Evolutionary conservation across 2,888 invertebrate species (phyloP), one percentile per base, ranked within the genome.

Genomic region (Gastracanthus pulcherrimus): DNA sequence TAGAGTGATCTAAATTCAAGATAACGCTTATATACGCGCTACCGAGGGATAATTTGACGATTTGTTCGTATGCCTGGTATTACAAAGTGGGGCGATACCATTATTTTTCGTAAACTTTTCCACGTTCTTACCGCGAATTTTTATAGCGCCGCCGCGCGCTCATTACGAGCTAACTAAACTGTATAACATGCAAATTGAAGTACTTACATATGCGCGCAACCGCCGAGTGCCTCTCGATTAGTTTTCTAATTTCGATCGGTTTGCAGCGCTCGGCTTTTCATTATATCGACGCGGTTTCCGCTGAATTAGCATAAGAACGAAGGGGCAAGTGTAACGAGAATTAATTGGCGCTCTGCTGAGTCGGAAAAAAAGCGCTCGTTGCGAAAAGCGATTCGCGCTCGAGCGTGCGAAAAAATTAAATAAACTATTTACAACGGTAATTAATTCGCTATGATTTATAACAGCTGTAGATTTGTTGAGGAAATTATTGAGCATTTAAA

Each of bases 271-370:
- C 34, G 51, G 34, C n/a, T 34, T 51, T 70, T 70, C 48, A 41
- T 66, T 66, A 66, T 6, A 3, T 9, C 2, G 45, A n/a, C 34
- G 23, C 16, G 0, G 41, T 2, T 29, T 1, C n/a, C n/a, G 38
- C 38, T 71, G 29, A 71, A 70, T 71, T 71, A 38, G 36, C 58
- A 55, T 55, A 48, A 48, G n/a, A 69, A 48, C 31, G 48, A 69
- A 51, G 29, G 1, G 9, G 16, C n/a, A n/a, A n/a, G 23, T 26
- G 34, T 55, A 55, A 58, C 34, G 38, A 58, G 36, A 71, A 55
- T 71, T 58, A 71, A 71, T 29, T n/a, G n/a, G 71, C n/a, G 1
- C 38, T 11, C 6, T 4, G 51, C 26, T n/a, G 5, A 29, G 31
- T 1, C 9, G 31, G 23, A 23, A 58, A 23, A 36, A 38, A n/a